phyloP scores from a whole-genome alignment of 2,888 invertebrate genomes.

The Dryobota labecula region DNA sequence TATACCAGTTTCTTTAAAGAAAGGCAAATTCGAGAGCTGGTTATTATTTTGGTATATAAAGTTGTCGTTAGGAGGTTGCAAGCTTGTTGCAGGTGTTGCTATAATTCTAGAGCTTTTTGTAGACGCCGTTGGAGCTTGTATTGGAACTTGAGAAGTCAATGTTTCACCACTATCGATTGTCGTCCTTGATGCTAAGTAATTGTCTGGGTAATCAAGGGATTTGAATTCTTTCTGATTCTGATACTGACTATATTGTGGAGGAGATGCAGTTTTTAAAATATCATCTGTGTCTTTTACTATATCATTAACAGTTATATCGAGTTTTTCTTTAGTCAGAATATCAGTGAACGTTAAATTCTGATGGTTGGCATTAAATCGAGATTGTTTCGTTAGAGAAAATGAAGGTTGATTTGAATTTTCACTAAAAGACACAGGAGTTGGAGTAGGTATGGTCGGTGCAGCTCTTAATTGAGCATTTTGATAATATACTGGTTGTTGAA shows the following conservation, averaged over 20 bases:
- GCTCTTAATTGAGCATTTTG: conserved; percentile 72
- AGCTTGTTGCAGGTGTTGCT: conserved; percentile 74
- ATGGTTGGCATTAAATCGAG: conserved; percentile 70
- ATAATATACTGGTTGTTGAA: conserved; percentile 68
- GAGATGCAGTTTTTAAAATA: conserved; percentile 77
- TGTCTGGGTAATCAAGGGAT: conserved; percentile 71
- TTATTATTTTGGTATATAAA: conserved; percentile 73
- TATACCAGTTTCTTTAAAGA: conserved; percentile 77
- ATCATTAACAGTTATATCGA: conserved; percentile 82
- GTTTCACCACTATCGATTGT: conserved; percentile 78
- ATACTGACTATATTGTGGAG: conserved; percentile 73
- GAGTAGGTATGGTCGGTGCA: conserved; percentile 70
- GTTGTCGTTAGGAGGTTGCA: conserved; percentile 80
- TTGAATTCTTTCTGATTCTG: conserved; percentile 68
- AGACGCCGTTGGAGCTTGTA: conserved; percentile 64
- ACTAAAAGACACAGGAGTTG: conserved; percentile 62
- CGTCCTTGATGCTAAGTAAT: conserved; percentile 71
- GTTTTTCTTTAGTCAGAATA: conserved; percentile 84
- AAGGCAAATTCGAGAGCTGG: conserved; percentile 80
- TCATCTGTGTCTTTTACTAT: conserved; percentile 84
- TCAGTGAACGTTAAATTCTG: conserved; percentile 85
- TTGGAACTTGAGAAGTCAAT: conserved; percentile 75
- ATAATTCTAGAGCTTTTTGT: conserved; percentile 76
- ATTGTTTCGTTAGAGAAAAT: conserved; percentile 71
- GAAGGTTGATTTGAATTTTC: conserved; percentile 66